phyloP scores from a whole-genome alignment of 2,113 vertebrate genomes.

The Oostethus manadensis region DNA sequence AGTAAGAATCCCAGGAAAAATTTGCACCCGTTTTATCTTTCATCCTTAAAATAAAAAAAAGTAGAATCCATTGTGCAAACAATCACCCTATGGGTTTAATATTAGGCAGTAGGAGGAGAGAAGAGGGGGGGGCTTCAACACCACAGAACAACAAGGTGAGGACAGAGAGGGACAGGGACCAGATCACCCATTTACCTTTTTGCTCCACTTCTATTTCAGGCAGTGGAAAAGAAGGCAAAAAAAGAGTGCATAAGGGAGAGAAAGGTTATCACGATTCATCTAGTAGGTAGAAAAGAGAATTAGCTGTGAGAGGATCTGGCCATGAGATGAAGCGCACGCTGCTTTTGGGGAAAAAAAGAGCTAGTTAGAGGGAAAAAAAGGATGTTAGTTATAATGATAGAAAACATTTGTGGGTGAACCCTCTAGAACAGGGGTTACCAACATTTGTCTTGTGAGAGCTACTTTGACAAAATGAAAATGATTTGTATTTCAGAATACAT shows the following conservation, averaged over 20 bases:
- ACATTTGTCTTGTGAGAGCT: too few relatives aligned
- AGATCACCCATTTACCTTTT: slow-evolving; percentile 98
- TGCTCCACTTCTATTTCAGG: slow-evolving; percentile 99
- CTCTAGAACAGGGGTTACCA: too few relatives aligned
- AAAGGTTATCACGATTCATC: slow-evolving; percentile 98
- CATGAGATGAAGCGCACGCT: slow-evolving; percentile 38
- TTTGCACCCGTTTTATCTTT: slow-evolving; percentile 39
- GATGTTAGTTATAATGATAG: slow-evolving; percentile 42
- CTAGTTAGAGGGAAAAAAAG: slow-evolving; percentile 13
- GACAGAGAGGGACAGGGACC: slow-evolving; percentile 72
- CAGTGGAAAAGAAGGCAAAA: slow-evolving; percentile 89
- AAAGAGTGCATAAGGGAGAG: slow-evolving; percentile 89
- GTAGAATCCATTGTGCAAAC: slow-evolving; percentile 63
- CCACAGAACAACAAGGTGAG: slow-evolving; percentile 69
- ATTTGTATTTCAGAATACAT: too few relatives aligned
- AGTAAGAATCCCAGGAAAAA: slow-evolving; percentile 50
- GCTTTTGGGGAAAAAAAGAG: slow-evolving; percentile 32
- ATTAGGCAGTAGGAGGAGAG: slow-evolving; percentile 51
- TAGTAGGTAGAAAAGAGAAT: slow-evolving; percentile 76
- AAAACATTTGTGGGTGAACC: slow-evolving; percentile 26
- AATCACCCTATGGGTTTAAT: slow-evolving; percentile 61
- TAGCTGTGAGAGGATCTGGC: slow-evolving; percentile 48
- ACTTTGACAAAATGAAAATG: too few relatives aligned
- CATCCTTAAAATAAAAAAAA: slow-evolving; percentile 25
- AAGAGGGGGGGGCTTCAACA: slow-evolving; percentile 63